Evolutionary conservation across 2,888 invertebrate species (phyloP).

Genomic region (Achlya flavicornis): DNA sequence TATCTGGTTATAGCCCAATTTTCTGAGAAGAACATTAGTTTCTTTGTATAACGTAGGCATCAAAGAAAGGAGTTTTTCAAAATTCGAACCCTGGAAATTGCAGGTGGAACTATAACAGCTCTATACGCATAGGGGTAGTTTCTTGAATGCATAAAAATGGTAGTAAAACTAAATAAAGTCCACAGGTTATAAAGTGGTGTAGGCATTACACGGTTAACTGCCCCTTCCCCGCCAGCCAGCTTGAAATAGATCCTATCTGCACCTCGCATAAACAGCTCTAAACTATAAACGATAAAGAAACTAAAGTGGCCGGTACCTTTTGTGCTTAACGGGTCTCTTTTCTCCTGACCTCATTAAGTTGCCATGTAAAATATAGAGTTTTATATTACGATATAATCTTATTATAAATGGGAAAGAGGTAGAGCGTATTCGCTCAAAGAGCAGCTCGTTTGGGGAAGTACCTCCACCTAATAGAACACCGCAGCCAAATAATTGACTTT

Average conservation of each 20-base stretch:
- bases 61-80: too few relatives aligned
- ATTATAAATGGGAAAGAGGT: too few relatives aligned
- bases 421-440: too few relatives aligned
- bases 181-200: slow-evolving; percentile 3
- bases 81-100: too few relatives aligned
- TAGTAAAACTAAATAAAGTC: background rate
- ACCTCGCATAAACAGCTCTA: slow-evolving; percentile 1
- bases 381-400: background rate
- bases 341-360: background rate
- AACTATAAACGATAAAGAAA: slow-evolving; percentile 2
- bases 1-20: too few relatives aligned
- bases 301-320: slow-evolving; percentile 6
- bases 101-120: too few relatives aligned
- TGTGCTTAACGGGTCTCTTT: background rate
- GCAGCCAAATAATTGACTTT: too few relatives aligned
- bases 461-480: too few relatives aligned
- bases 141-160: background rate
- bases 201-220: background rate
- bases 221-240: background rate
- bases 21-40: too few relatives aligned
- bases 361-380: background rate
- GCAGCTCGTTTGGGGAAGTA: too few relatives aligned
- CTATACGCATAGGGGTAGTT: background rate
- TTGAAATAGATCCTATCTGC: background rate
- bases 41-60: too few relatives aligned